These are phyloP conservation scores for Equus przewalskii DNA, from an alignment of 2,113 vertebrate genomes.

Conservation along the genomic window DNA sequence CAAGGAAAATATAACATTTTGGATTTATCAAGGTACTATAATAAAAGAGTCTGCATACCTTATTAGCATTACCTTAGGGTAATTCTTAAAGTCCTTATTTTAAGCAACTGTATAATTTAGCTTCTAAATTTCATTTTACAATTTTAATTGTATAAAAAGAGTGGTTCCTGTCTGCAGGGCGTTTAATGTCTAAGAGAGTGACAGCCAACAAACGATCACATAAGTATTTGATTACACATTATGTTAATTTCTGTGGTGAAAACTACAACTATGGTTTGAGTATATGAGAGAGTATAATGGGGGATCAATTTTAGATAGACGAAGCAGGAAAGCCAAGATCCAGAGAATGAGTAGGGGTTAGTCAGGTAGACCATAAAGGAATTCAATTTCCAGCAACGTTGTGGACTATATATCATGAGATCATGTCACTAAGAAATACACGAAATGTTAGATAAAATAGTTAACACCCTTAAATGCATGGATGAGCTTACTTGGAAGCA, in stretches of 20 bases:
- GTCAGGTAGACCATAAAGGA: not conserved
- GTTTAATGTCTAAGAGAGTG: not conserved
- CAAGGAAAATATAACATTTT: conserved; percentile 50
- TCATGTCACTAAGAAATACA: conserved; percentile 1
- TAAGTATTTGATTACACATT: not conserved
- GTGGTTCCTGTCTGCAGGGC: not conserved
- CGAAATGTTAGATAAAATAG: conserved; percentile 2
- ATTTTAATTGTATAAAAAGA: not conserved
- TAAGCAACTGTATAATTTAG: conserved; percentile 28
- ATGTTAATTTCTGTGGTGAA: not conserved
- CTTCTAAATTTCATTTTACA: conserved; percentile 46
- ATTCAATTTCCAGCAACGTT: conserved; percentile 7
- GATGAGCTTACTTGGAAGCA: not conserved
- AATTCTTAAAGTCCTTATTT: conserved; percentile 50
- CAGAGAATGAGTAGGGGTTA: not conserved
- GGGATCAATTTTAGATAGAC: not conserved
- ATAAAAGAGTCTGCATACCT: not conserved
- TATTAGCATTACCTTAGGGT: not conserved
- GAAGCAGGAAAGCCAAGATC: conserved; percentile 1
- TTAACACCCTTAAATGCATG: not conserved
- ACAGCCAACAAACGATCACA: not conserved
- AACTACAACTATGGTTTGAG: not conserved
- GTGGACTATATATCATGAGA: not conserved
- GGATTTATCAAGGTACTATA: not conserved
- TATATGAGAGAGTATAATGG: not conserved